phyloP scores from a whole-genome alignment of 2,888 invertebrate genomes.

The Drosophila emarginata region DNA sequence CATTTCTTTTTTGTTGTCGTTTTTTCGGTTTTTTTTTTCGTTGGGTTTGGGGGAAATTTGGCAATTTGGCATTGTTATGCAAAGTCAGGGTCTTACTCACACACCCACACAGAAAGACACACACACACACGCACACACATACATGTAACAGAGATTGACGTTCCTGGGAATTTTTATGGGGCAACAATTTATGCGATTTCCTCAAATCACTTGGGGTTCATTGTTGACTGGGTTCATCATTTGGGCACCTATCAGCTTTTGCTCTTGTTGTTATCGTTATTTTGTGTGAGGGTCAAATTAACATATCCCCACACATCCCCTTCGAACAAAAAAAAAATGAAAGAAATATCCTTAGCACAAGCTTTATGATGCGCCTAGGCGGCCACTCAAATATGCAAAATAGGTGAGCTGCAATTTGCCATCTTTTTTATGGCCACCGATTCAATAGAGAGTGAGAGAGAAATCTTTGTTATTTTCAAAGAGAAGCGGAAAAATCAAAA shows the following conservation, averaged over 20 bases:
- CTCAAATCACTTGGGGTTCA: conserved; percentile 73
- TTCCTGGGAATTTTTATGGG: conserved; percentile 57
- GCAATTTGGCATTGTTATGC: conserved; percentile 65
- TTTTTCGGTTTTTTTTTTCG: too few relatives aligned
- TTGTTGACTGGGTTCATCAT: conserved; percentile 68
- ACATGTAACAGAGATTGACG: conserved; percentile 23
- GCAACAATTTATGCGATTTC: conserved; percentile 65
- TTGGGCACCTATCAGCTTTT: conserved; percentile 55
- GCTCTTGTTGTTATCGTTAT: conserved; percentile 8
- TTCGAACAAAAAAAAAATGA: background rate
- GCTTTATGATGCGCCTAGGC: conserved; percentile 48
- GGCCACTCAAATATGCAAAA: conserved; percentile 74
- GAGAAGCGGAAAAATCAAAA: conserved; percentile 71
- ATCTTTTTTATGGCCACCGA: conserved; percentile 68
- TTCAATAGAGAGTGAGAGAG: conserved; percentile 60
- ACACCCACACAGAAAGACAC: conserved; percentile 26
- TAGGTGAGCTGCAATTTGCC: conserved; percentile 75
- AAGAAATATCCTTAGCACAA: conserved; percentile 37
- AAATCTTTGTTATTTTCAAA: conserved; percentile 35
- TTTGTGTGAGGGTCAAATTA: conserved; percentile 60
- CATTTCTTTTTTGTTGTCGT: conserved; percentile 26
- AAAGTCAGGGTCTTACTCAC: conserved; percentile 46
- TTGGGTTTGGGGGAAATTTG: conserved; percentile 5
- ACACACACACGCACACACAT: conserved; percentile 1
- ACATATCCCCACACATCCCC: conserved; percentile 66